Conservation (phyloP, 2,113 vertebrate genomes). For the Amblyornis subalaris region DNA sequence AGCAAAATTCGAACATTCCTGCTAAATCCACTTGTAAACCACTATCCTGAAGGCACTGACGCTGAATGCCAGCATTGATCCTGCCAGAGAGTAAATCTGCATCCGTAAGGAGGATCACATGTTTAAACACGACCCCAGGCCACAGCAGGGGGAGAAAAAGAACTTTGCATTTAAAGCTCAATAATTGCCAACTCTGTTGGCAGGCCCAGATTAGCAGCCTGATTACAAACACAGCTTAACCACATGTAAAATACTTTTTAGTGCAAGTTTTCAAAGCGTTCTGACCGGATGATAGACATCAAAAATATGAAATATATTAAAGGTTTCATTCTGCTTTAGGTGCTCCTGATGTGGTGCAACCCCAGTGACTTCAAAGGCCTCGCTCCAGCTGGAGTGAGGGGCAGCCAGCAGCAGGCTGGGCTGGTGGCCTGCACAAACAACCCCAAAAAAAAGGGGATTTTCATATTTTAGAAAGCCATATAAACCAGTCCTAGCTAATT, state of each 20-base stretch:
- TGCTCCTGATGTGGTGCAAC: background rate
- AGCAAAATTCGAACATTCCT: background rate
- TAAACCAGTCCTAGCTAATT: constrained; percentile 6
- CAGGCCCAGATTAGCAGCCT: background rate
- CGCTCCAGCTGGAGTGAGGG: background rate
- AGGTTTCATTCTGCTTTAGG: background rate
- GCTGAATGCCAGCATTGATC: background rate
- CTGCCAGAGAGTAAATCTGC: background rate
- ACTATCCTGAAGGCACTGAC: background rate
- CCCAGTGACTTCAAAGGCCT: background rate
- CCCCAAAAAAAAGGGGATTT: background rate
- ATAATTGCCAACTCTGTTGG: background rate
- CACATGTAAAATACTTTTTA: background rate
- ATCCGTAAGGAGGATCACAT: background rate
- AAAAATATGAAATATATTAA: background rate
- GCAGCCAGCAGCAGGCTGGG: constrained; percentile 11
- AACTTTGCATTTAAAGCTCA: background rate
- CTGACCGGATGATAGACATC: background rate
- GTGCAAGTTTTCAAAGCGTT: background rate
- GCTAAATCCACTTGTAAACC: background rate
- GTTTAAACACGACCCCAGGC: background rate
- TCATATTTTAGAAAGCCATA: background rate
- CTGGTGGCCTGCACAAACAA: constrained; percentile 25
- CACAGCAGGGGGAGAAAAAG: fast-evolving
- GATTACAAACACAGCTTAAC: background rate